A percentile compares a stretch with the other conserved stretches of the same genome.
These are phyloP conservation scores for Ophion ventricosus DNA, from an alignment of 2,888 invertebrate genomes.

Conservation along the genomic window DNA sequence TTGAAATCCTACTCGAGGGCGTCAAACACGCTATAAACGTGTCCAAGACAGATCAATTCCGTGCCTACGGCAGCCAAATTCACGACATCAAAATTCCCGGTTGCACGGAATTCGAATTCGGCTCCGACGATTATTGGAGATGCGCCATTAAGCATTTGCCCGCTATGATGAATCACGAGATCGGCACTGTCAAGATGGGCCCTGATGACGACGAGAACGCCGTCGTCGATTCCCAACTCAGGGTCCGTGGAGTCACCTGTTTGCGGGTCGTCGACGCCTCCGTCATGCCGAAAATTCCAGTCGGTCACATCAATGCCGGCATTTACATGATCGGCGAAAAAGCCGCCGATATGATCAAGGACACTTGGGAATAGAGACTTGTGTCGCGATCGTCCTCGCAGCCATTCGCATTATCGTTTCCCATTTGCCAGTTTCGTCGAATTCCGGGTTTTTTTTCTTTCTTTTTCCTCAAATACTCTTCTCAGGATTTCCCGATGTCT, in stretches of 20 bases:
- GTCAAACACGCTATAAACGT: slow-evolving; percentile 86
- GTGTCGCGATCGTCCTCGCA: background rate
- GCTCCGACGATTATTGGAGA: slow-evolving; percentile 87
- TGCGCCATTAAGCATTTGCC: slow-evolving; percentile 87
- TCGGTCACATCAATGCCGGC: slow-evolving; percentile 86
- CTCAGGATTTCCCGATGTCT: background rate
- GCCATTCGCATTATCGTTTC: no score
- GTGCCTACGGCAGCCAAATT: slow-evolving; percentile 82
- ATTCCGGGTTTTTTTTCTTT: background rate
- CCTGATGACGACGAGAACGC: slow-evolving; percentile 84
- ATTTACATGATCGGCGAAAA: slow-evolving; percentile 87
- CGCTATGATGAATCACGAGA: slow-evolving; percentile 87
- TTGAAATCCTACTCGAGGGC: slow-evolving; percentile 82
- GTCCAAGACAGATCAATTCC: slow-evolving; percentile 83
- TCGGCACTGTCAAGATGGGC: slow-evolving; percentile 86
- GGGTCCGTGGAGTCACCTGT: slow-evolving; percentile 84
- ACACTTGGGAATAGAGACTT: slow-evolving; percentile 79
- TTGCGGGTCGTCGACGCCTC: slow-evolving; percentile 86
- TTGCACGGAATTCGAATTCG: slow-evolving; percentile 84
- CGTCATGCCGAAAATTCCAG: slow-evolving; percentile 86
- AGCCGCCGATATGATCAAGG: slow-evolving; percentile 85
- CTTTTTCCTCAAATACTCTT: background rate
- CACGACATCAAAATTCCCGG: slow-evolving; percentile 84
- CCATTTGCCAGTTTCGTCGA: background rate
- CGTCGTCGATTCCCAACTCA: slow-evolving; percentile 85